A percentile compares a stretch with the other conserved stretches of the same genome.
Evolutionary conservation across 1,140 invertebrate species (phyloP).

Genomic region (Lethrus apterus): DNA sequence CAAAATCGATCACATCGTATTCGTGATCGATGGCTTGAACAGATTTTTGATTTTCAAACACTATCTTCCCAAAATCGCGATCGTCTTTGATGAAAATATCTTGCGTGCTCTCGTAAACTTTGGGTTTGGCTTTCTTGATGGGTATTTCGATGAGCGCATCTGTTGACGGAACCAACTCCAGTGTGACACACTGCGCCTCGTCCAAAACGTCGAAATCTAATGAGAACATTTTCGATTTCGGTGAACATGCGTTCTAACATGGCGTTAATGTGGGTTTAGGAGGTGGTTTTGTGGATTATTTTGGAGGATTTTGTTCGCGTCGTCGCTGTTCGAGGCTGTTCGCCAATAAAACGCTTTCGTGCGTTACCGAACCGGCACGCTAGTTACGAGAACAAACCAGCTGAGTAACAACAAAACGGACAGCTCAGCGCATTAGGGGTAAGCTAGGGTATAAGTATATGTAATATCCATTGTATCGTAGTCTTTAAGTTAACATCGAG

Average conservation of each 20-base stretch:
- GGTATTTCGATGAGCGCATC: slow-evolving; percentile 40
- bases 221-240: slow-evolving; percentile 32
- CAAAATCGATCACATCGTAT: slow-evolving; percentile 29
- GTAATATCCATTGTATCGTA: too few relatives aligned
- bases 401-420: too few relatives aligned
- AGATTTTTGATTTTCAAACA: slow-evolving; percentile 13
- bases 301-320: slow-evolving; percentile 15
- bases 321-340: slow-evolving; percentile 25
- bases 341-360: slow-evolving; percentile 34
- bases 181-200: slow-evolving; percentile 27
- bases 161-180: slow-evolving; percentile 33
- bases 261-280: slow-evolving; percentile 36
- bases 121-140: slow-evolving; percentile 26
- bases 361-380: too few relatives aligned
- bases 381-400: too few relatives aligned
- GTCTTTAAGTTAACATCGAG: too few relatives aligned
- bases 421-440: too few relatives aligned
- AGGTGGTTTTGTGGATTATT: slow-evolving; percentile 23
- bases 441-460: too few relatives aligned
- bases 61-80: slow-evolving; percentile 21
- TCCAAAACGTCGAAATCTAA: slow-evolving; percentile 31
- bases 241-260: slow-evolving; percentile 37
- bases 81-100: slow-evolving; percentile 17
- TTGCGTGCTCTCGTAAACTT: slow-evolving; percentile 22
- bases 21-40: slow-evolving; percentile 18